Evolutionary conservation across 2,113 vertebrate species (phyloP).

Genomic region (Anhinga rufa): DNA sequence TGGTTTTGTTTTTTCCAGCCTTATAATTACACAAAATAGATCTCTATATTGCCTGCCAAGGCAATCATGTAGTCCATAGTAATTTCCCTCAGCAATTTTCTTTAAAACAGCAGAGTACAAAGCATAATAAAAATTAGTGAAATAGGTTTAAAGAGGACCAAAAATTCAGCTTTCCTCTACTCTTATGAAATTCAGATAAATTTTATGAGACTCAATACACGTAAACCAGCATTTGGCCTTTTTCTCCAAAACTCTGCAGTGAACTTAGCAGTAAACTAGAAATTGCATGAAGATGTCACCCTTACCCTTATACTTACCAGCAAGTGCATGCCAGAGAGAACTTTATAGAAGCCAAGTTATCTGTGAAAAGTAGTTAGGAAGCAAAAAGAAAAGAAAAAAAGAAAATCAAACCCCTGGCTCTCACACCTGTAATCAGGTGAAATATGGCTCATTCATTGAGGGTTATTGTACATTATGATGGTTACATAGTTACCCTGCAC

Average conservation of each 20-base stretch:
- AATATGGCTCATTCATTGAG: neutral
- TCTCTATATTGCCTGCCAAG: neutral
- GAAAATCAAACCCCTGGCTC: neutral
- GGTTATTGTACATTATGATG: neutral
- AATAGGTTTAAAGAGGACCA: neutral
- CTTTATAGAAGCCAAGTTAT: neutral
- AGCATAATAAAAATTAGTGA: neutral
- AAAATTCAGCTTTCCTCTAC: neutral
- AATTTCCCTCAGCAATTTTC: neutral
- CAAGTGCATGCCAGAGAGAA: neutral
- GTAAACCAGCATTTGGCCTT: neutral
- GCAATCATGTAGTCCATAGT: neutral
- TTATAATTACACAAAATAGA: neutral
- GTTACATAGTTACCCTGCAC: neutral
- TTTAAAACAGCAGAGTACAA: neutral
- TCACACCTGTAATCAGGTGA: neutral
- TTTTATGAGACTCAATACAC: neutral
- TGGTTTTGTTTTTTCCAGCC: neutral
- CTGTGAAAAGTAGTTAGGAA: neutral
- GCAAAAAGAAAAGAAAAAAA: neutral
- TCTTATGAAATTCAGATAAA: neutral
- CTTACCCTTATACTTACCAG: neutral
- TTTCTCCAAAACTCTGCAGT: neutral
- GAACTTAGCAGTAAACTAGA: neutral
- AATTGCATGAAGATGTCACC: neutral